These are phyloP conservation scores for Siderastrea siderea DNA, from an alignment of 92 coral and sea anemone species.

Conservation along the genomic window DNA sequence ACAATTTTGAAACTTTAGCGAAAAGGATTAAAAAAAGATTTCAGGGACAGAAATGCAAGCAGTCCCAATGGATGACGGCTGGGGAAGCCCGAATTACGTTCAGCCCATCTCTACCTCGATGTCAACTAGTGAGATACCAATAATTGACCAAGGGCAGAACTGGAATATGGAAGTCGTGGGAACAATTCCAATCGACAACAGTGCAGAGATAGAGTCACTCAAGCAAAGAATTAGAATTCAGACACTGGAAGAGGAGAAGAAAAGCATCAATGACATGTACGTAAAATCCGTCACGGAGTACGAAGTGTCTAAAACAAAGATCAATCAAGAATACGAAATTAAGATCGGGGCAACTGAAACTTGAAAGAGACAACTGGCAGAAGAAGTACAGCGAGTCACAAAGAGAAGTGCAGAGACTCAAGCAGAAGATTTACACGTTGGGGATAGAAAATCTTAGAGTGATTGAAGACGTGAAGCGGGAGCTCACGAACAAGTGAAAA, in stretches of 20 bases:
- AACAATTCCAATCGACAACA: constrained; percentile 47
- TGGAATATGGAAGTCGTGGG: constrained; percentile 52
- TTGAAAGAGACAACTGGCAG: constrained; percentile 60
- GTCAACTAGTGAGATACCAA: constrained; percentile 44
- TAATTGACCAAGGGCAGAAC: constrained; percentile 19
- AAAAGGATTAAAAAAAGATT: not conserved
- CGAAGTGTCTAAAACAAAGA: constrained; percentile 67
- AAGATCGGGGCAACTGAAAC: constrained; percentile 64
- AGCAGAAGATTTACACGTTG: constrained; percentile 44
- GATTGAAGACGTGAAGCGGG: constrained; percentile 57
- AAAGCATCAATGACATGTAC: constrained; percentile 72
- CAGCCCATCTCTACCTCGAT: constrained; percentile 23
- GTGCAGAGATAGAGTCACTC: constrained; percentile 19
- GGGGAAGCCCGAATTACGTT: constrained; percentile 38
- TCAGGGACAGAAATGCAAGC: constrained; percentile 19
- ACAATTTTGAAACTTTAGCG: not conserved
- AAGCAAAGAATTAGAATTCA: constrained; percentile 25
- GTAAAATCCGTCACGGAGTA: constrained; percentile 62
- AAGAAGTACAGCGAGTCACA: constrained; percentile 62
- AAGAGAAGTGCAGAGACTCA: constrained; percentile 49
- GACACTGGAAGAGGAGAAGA: constrained; percentile 59
- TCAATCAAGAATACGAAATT: constrained; percentile 68
- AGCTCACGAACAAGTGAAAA: constrained; percentile 43
- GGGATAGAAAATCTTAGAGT: constrained; percentile 54
- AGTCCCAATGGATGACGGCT: constrained; percentile 19